Conservation (phyloP, 2,113 vertebrate genomes). For the Passer montanus region DNA sequence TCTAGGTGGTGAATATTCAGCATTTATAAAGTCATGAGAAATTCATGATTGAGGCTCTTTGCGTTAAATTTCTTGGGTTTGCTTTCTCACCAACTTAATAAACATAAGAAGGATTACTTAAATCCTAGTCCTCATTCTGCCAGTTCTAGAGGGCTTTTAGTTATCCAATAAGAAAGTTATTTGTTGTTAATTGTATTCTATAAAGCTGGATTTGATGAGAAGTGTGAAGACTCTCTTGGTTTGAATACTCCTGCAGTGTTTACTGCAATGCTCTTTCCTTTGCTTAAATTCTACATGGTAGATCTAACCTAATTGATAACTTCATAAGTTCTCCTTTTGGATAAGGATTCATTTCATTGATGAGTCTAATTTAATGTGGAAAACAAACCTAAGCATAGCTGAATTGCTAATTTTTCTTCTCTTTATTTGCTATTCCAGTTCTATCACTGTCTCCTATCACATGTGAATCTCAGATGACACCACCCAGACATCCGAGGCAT, state of each 20-base stretch:
- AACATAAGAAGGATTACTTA: neutral
- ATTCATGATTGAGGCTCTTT: neutral
- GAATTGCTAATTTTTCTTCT: neutral
- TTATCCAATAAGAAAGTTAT: neutral
- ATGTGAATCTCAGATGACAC: neutral
- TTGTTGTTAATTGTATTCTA: neutral
- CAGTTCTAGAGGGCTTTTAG: neutral
- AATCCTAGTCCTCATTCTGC: neutral
- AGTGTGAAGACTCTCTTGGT: neutral
- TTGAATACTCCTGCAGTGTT: neutral
- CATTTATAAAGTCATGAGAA: neutral
- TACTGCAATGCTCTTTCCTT: neutral
- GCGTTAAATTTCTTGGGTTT: neutral
- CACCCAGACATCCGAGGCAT: neutral
- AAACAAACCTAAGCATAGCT: neutral
- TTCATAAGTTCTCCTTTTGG: neutral
- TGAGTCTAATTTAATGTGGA: neutral
- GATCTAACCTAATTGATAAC: neutral
- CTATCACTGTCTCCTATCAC: neutral
- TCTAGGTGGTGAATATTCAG: neutral
- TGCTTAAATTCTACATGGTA: neutral
- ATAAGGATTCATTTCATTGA: neutral
- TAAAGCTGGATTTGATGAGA: neutral
- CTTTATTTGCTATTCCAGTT: neutral
- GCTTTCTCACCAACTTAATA: slow-evolving; percentile 3